Evolutionary conservation across 2,113 vertebrate species (phyloP).

Genomic region (Rallus limicola): DNA sequence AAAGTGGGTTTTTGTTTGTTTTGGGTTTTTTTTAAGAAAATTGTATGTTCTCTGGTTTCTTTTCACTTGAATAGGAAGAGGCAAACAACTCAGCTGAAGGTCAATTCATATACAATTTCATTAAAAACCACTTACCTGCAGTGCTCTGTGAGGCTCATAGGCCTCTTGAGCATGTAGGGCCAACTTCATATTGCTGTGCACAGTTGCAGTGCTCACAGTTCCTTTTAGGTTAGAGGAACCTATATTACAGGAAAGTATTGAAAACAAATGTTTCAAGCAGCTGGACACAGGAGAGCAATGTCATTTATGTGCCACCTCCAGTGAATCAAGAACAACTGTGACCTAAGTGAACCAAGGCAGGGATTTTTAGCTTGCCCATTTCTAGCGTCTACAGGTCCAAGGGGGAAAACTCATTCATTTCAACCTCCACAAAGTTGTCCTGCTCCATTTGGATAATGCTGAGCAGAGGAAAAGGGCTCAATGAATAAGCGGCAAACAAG

Average conservation of each 20-base stretch:
- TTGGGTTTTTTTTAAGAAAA: neutral
- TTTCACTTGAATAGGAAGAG: neutral
- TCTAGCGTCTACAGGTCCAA: neutral
- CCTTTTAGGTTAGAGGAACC: neutral
- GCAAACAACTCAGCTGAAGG: neutral
- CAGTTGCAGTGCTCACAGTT: neutral
- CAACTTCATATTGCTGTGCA: neutral
- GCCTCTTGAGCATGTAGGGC: neutral
- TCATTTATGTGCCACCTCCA: neutral
- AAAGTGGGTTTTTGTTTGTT: no score
- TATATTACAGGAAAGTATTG: neutral
- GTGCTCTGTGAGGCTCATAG: neutral
- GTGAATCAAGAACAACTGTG: neutral
- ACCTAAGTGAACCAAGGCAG: neutral
- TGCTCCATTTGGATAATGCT: neutral
- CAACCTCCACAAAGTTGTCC: neutral
- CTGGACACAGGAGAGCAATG: neutral
- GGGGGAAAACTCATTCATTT: neutral
- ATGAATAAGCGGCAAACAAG: neutral
- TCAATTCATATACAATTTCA: neutral
- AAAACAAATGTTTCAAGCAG: neutral
- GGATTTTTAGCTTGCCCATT: neutral
- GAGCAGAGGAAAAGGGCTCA: neutral
- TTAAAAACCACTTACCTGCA: neutral
- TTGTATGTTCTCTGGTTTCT: neutral